Evolutionary conservation across 2,888 invertebrate species (phyloP).

Genomic region (Rotaria magnacalcarata): DNA sequence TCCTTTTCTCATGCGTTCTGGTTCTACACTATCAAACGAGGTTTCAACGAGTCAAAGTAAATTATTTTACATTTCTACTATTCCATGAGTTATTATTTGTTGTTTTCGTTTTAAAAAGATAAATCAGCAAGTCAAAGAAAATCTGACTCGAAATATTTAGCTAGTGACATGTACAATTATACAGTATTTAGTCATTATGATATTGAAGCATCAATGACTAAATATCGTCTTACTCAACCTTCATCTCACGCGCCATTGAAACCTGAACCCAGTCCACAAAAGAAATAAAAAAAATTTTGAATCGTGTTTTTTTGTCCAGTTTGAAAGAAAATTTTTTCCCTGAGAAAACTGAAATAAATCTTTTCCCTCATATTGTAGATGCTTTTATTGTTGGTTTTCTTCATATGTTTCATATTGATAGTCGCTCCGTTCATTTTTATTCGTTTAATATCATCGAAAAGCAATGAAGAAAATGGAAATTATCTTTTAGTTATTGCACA

Average conservation of each 20-base stretch:
- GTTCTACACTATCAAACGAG: neutral
- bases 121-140: neutral
- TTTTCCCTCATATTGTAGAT: neutral
- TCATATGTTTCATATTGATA: neutral
- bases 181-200: neutral
- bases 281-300: neutral
- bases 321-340: neutral
- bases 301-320: neutral
- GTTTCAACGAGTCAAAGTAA: neutral
- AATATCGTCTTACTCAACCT: neutral
- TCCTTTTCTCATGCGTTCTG: neutral
- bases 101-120: neutral
- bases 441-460: neutral
- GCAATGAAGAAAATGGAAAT: neutral
- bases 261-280: neutral
- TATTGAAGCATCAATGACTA: neutral
- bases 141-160: neutral
- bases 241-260: neutral
- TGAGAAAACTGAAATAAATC: neutral
- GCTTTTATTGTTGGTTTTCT: neutral
- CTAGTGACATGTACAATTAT: neutral
- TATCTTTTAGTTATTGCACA: constrained; percentile 36
- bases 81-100: neutral
- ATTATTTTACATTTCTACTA: neutral
- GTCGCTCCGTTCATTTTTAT: neutral